Conservation (phyloP, 2,797 vertebrate genomes). For the Sebastes matsubarae region DNA sequence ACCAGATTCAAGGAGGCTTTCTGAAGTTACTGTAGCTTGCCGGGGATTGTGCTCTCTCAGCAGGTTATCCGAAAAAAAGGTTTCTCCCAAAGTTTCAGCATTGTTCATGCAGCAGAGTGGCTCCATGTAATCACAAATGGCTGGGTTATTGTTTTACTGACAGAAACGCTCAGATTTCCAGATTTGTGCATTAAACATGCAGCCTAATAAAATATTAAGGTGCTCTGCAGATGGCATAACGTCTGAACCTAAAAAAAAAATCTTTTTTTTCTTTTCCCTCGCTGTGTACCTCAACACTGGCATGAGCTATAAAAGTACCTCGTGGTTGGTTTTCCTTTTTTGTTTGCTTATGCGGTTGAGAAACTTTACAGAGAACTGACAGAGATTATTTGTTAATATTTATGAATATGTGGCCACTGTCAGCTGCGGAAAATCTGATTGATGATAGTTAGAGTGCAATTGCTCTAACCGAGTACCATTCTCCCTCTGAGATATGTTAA, state of each 20-base stretch:
- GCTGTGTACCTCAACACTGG: constrained; percentile 27
- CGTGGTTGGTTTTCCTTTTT: constrained; percentile 4
- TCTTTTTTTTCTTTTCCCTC: constrained; percentile 2
- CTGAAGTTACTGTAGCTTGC: constrained; percentile 51
- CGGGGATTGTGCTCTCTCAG: constrained; percentile 65
- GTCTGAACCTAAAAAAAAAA: constrained; percentile 63
- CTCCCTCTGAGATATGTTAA: constrained; percentile 68
- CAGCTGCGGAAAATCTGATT: constrained; percentile 34
- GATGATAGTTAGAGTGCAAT: constrained; percentile 34
- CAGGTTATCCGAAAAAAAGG: constrained; percentile 59
- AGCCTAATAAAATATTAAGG: constrained; percentile 82
- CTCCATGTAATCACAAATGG: constrained; percentile 77
- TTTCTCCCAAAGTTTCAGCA: constrained; percentile 53
- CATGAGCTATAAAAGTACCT: constrained; percentile 14
- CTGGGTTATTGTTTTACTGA: constrained; percentile 80
- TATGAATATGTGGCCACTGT: constrained; percentile 39
- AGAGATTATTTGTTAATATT: constrained; percentile 45
- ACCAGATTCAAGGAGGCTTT: constrained; percentile 61
- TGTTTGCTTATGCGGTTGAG: constrained; percentile 1
- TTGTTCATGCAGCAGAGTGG: constrained; percentile 62
- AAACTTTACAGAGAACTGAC: background rate
- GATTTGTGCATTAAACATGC: constrained; percentile 79
- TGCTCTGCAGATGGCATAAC: constrained; percentile 68
- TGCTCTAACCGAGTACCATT: constrained; percentile 50
- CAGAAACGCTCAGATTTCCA: constrained; percentile 75